Evolutionary conservation across 2,113 vertebrate genomes (phyloP).

Genomic region (Ageneiosus marmoratus): DNA sequence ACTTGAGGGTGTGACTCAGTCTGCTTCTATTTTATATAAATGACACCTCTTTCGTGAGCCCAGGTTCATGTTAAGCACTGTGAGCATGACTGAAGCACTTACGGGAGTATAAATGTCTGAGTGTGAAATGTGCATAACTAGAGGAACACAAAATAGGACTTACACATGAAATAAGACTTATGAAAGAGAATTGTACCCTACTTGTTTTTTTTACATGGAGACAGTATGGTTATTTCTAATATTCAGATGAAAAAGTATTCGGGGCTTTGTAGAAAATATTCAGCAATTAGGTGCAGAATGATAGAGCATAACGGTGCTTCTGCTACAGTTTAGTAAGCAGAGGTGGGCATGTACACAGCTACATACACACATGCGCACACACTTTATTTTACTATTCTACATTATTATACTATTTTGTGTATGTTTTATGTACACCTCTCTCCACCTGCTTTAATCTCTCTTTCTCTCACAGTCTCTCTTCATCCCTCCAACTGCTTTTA

Average conservation of each 20-base stretch:
- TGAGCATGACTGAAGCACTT: too few relatives aligned
- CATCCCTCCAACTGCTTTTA: conserved; percentile 64
- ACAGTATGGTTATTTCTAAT: background rate
- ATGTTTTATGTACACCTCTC: background rate
- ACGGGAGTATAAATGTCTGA: too few relatives aligned
- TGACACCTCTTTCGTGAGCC: too few relatives aligned
- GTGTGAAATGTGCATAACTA: too few relatives aligned
- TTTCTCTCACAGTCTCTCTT: conserved; percentile 58
- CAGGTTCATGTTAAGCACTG: too few relatives aligned
- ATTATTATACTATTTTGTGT: background rate
- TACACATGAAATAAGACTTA: too few relatives aligned
- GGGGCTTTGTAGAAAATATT: background rate
- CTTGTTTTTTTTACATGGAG: background rate
- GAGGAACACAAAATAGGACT: too few relatives aligned
- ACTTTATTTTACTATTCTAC: background rate
- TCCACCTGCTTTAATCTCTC: background rate
- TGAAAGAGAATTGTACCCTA: too few relatives aligned
- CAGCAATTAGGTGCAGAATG: background rate
- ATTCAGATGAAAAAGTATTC: background rate
- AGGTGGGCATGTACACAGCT: background rate
- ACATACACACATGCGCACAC: background rate
- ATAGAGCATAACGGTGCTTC: background rate
- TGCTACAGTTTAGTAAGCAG: background rate
- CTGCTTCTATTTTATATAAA: too few relatives aligned
- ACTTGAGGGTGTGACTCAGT: too few relatives aligned